Conservation (phyloP, 2,888 invertebrate genomes). For the Lottia scabra region DNA sequence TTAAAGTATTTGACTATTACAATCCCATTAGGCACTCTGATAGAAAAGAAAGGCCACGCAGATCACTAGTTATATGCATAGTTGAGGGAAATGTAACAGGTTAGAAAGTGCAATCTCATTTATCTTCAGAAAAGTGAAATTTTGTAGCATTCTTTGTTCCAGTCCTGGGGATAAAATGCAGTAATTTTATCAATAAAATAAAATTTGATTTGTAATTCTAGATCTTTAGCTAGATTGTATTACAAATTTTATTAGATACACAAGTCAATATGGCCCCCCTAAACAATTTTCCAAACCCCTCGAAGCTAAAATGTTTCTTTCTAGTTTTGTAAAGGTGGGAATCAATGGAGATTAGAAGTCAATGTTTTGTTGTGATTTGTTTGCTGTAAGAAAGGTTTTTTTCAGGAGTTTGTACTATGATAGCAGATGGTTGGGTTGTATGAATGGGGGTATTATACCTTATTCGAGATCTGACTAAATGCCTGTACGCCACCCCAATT, state of each 20-base stretch:
- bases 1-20: conserved; percentile 26
- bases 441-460: conserved; percentile 22
- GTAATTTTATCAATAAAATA: too few species aligned
- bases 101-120: not conserved
- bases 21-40: conserved; percentile 22
- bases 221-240: too few species aligned
- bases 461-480: conserved; percentile 18
- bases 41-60: not conserved
- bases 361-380: conserved; percentile 30
- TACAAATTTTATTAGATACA: too few species aligned
- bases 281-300: too few species aligned
- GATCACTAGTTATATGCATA: not conserved
- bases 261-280: too few species aligned
- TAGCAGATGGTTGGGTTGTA: not conserved
- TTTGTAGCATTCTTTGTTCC: too few species aligned
- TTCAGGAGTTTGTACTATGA: not conserved
- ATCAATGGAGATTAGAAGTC: conserved; percentile 20
- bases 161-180: too few species aligned
- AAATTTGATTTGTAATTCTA: too few species aligned
- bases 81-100: not conserved
- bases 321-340: too few species aligned
- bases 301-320: too few species aligned
- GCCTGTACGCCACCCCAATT: conserved; percentile 15
- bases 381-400: not conserved
- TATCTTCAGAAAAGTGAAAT: not conserved